Conservation (phyloP, 2,888 invertebrate genomes). For the Ethmia dodecea region DNA sequence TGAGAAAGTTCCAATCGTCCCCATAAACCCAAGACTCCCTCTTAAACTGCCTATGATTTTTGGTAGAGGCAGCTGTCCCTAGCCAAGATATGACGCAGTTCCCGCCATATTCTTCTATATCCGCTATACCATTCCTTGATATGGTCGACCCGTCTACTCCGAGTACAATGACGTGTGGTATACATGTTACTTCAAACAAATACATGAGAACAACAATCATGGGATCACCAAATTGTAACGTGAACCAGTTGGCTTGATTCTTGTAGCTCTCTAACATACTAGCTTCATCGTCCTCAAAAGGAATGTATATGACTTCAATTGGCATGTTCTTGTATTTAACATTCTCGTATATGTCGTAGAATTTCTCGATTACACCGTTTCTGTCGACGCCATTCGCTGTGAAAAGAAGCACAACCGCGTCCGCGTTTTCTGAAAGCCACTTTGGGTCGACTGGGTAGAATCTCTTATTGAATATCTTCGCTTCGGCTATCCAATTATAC, state of each 20-base stretch:
- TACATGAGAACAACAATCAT: slow-evolving; percentile 38
- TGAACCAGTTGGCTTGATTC: slow-evolving; percentile 65
- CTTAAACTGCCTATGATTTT: slow-evolving; percentile 32
- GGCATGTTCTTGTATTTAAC: slow-evolving; percentile 55
- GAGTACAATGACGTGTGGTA: slow-evolving; percentile 47
- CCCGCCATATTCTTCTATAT: slow-evolving; percentile 51
- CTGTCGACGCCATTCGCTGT: slow-evolving; percentile 43
- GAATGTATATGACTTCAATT: slow-evolving; percentile 58
- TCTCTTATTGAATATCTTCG: slow-evolving; percentile 43
- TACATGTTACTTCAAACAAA: slow-evolving; percentile 44
- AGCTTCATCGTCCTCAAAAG: slow-evolving; percentile 44
- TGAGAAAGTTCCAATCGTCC: slow-evolving; percentile 31
- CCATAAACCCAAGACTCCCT: slow-evolving; percentile 47
- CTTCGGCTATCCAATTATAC: slow-evolving; percentile 45
- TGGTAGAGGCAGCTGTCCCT: slow-evolving; percentile 26
- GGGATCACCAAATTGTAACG: slow-evolving; percentile 43
- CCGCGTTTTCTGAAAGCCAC: slow-evolving; percentile 49
- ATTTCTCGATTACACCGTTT: slow-evolving; percentile 42
- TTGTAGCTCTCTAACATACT: slow-evolving; percentile 28
- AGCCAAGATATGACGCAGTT: slow-evolving; percentile 61
- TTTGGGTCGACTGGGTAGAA: slow-evolving; percentile 27
- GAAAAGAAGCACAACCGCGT: slow-evolving; percentile 49
- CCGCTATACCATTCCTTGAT: slow-evolving; percentile 44
- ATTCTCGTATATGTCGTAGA: slow-evolving; percentile 54
- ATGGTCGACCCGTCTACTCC: slow-evolving; percentile 43